Percentiles rank a stretch among this genome's conserved stretches.
Evolutionary conservation across 2,888 invertebrate species (phyloP).

Genomic region (Dicyrtomina minuta): DNA sequence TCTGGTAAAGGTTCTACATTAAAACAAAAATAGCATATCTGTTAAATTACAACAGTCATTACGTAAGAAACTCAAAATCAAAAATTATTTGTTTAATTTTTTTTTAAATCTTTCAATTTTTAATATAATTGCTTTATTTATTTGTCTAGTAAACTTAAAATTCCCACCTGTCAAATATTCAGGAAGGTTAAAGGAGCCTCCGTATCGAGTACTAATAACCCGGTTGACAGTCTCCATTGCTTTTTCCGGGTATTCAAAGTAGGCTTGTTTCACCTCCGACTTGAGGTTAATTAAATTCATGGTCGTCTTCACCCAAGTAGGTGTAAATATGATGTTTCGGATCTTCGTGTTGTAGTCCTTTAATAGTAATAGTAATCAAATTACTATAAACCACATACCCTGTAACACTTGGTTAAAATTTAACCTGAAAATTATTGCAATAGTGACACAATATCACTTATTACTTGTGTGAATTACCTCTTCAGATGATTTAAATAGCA

Average conservation of each 20-base stretch:
- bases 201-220: slow-evolving; percentile 1
- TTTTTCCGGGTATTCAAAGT: slow-evolving; percentile 19
- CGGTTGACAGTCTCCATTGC: slow-evolving; percentile 17
- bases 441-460: not conserved
- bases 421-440: not conserved
- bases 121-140: too few species aligned
- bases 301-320: slow-evolving; percentile 8
- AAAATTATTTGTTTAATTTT: not conserved
- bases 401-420: not conserved
- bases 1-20: slow-evolving; percentile 15
- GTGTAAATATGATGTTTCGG: slow-evolving; percentile 22
- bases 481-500: not conserved
- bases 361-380: not conserved
- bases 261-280: slow-evolving; percentile 24
- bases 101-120: not conserved
- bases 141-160: too few species aligned
- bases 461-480: not conserved
- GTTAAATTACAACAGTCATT: too few species aligned
- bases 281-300: slow-evolving; percentile 13
- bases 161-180: slow-evolving; percentile 13
- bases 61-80: too few species aligned
- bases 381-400: not conserved
- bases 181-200: slow-evolving; percentile 1
- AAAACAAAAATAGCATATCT: not conserved
- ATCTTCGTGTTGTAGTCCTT: slow-evolving; percentile 33